These are phyloP conservation scores for Episyrphus balteatus DNA, from an alignment of 1,140 invertebrate species.

Conservation along the genomic window DNA sequence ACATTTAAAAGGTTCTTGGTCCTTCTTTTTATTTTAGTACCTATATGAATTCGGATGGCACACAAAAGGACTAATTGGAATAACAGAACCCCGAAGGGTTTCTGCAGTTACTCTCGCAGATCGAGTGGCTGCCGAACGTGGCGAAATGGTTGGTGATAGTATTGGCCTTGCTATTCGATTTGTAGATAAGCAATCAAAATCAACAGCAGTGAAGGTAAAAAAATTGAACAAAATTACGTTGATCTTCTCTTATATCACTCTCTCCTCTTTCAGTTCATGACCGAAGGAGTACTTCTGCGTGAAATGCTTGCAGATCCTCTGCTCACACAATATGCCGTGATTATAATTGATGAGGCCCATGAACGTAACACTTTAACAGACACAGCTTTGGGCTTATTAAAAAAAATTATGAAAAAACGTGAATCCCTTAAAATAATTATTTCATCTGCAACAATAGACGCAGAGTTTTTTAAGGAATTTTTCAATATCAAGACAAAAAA, in stretches of 20 bases:
- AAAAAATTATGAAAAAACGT: slow-evolving; percentile 84
- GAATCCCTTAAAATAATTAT: slow-evolving; percentile 76
- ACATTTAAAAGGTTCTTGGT: too few relatives aligned
- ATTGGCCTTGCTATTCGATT: slow-evolving; percentile 93
- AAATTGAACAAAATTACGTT: neutral
- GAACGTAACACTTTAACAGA: slow-evolving; percentile 89
- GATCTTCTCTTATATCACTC: neutral
- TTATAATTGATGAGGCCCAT: slow-evolving; percentile 95
- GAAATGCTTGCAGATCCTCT: slow-evolving; percentile 94
- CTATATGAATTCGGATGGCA: slow-evolving; percentile 84
- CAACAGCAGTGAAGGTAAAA: slow-evolving; percentile 75
- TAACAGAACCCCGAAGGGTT: slow-evolving; percentile 86
- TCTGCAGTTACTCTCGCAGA: slow-evolving; percentile 81
- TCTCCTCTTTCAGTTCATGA: slow-evolving; percentile 67
- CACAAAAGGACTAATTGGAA: slow-evolving; percentile 57
- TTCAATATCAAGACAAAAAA: slow-evolving; percentile 64
- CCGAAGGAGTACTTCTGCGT: slow-evolving; percentile 85
- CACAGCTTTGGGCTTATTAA: slow-evolving; percentile 85
- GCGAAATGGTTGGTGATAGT: slow-evolving; percentile 60
- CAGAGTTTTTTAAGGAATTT: slow-evolving; percentile 73
- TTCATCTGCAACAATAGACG: slow-evolving; percentile 92
- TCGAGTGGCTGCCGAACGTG: slow-evolving; percentile 83
- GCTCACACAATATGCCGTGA: slow-evolving; percentile 74
- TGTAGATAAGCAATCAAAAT: slow-evolving; percentile 59
- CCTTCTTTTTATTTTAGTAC: slow-evolving; percentile 62